Evolutionary conservation across 2,113 vertebrate species (phyloP), one percentile per base, ranked within the genome.

Genomic region (Phycodurus eques): DNA sequence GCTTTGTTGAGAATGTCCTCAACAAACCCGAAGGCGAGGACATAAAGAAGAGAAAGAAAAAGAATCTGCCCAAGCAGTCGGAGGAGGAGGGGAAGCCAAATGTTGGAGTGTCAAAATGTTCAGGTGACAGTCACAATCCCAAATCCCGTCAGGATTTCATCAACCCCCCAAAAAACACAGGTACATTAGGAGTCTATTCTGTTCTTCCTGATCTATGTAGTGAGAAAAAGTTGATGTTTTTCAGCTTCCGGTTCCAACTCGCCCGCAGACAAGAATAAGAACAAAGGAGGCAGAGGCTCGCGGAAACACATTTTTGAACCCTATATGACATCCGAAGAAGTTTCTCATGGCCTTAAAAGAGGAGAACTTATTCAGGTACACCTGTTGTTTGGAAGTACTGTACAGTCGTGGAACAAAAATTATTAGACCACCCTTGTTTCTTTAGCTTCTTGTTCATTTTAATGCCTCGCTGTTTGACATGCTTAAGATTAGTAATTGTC

Each of bases 361-460:
- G 93, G 94, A 89, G 92, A 95, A 65, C 93, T 99, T 61, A 89
- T 97, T 79, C 95, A 99, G 95, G 97, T 98, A 87, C n/a, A 11
- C 31, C 14, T 17, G 7, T 8, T 17, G 13, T 35, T 60, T 8
- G 3, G 19, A 17, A 19, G 15, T 47, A 47, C 5, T 47, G 27
- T 27, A 27, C 27, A 27, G 27, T 27, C 27, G 27, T 27, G 27
- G 27, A 27, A 27, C 27, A 27, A 27, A 27, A 27, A 27, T 27
- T 1, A 27, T 27, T 27, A 27, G 27, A 27, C 1, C 27, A 27
- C 27, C 27, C 27, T 27, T 27, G 27, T 27, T 27, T 27, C 27
- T 27, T 27, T 27, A 27, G 1, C 35, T 39, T 39, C 35, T 39
- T 6, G 35, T 39, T 39, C 35, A 6, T 39, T 6, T 39, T 39